Base-by-base conservation (phyloP, 2,797 vertebrate species). In the Gambusia yucatana region DNA sequence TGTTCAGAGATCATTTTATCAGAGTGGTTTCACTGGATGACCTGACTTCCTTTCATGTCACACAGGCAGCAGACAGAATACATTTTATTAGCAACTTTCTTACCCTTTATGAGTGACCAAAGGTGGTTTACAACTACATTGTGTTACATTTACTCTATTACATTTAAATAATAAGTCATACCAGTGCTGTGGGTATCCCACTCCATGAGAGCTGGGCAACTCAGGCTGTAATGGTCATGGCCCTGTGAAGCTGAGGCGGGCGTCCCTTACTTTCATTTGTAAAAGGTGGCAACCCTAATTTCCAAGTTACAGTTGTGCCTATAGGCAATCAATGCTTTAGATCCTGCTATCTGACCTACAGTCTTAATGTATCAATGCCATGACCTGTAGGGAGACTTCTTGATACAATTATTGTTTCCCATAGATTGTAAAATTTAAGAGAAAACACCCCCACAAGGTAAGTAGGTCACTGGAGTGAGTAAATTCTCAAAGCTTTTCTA, bases 401-500 rank as follows among this genome's bases (percentile, higher is more conserved):
- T 47, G 36, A 77, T 79, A 44, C 44, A 52, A 52, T 48, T 72
- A 13, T 44, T 1, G 8, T 57, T 83, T 72, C 44, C 10, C 39
- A 44, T 36, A 11, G 28, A 78, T 81, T 78, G 39, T 55, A 50
- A 43, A 41, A 67, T 84, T 84, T 81, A 65, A 67, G 59, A 69
- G 85, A 84, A 91, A 83, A 83, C 63, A 80, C 10, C 57, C 57
- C 39, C 28, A 59, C 2, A 73, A 78, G 55, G 85, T 72, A 86
- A 87, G 74, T 79, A 82, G 72, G 76, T 78, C 48, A 69, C 11
- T 22, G 25, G 47, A 55, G 72, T 77, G 16, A 84, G 73, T 82
- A 85, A 72, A 87, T 77, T 87, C 70, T 83, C 77, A 78, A 89
- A 90, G 84, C 87, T 88, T 87, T 91, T 73, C 75, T 48, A 36